Percentiles rank a stretch among this genome's conserved stretches.
Evolutionary conservation across 2,113 vertebrate species (phyloP).

Genomic region (Ictalurus punctatus): DNA sequence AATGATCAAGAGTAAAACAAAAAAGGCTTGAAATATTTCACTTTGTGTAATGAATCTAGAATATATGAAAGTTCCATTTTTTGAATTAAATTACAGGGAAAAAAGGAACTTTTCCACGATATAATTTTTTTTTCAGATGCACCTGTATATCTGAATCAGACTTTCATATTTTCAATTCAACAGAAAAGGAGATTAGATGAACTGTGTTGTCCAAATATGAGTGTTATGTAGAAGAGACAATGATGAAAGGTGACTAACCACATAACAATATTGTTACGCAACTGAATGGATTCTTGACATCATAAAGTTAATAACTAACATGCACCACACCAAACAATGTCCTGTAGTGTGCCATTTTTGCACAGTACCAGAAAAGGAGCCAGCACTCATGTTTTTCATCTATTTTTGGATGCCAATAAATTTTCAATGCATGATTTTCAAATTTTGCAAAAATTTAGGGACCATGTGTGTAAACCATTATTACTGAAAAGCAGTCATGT

Average conservation of each 20-base stretch:
- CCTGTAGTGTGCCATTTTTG: neutral
- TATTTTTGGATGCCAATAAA: neutral
- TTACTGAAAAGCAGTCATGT: neutral
- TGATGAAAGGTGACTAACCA: neutral
- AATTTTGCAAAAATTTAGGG: neutral
- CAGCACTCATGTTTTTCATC: neutral
- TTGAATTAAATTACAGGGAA: too few species aligned
- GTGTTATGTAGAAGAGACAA: neutral
- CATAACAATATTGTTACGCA: neutral
- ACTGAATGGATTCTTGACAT: neutral
- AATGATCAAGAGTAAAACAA: too few species aligned
- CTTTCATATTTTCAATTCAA: neutral
- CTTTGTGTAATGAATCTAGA: too few species aligned
- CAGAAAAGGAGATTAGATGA: neutral
- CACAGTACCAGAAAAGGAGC: neutral
- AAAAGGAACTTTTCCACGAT: too few species aligned
- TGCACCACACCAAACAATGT: neutral
- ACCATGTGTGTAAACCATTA: neutral
- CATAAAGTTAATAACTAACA: neutral
- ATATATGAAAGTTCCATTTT: too few species aligned
- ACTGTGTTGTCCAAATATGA: neutral
- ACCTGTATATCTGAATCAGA: neutral
- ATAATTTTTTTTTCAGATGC: too few species aligned
- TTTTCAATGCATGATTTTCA: neutral
- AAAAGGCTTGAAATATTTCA: too few species aligned